Evolutionary conservation across 2,797 vertebrate species (phyloP).

Genomic region (Anabas testudineus): DNA sequence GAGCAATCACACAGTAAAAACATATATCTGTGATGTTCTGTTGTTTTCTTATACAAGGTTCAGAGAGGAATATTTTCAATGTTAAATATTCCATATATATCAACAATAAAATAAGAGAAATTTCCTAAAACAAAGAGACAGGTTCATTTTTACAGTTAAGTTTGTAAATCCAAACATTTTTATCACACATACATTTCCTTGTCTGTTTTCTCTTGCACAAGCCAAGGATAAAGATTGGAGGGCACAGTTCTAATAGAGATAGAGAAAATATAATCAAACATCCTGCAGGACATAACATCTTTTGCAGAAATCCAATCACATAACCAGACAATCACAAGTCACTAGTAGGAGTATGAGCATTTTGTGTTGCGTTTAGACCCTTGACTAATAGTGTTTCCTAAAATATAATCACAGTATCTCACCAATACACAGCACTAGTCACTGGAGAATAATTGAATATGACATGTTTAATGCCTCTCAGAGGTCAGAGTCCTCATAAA

Average conservation of each 20-base stretch:
- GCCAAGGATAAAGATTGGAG: slow-evolving; percentile 3
- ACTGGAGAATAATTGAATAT: background rate
- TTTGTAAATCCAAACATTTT: slow-evolving; percentile 16
- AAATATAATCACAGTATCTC: too few species aligned
- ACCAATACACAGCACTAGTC: background rate
- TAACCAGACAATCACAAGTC: background rate
- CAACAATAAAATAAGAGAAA: background rate
- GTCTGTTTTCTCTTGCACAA: slow-evolving; percentile 1
- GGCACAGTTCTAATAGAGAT: background rate
- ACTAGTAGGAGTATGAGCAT: too few species aligned
- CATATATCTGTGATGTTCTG: background rate
- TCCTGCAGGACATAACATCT: background rate
- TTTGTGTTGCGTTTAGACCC: too few species aligned
- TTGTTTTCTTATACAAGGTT: slow-evolving; percentile 1
- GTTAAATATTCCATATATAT: slow-evolving; percentile 14
- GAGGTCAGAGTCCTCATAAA: slow-evolving; percentile 12
- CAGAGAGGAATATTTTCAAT: background rate
- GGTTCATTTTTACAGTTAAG: background rate
- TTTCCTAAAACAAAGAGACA: slow-evolving; percentile 1
- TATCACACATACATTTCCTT: background rate
- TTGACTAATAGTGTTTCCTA: too few species aligned
- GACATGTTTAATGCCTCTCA: background rate
- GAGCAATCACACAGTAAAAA: background rate
- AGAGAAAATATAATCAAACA: slow-evolving; percentile 5
- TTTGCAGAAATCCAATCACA: background rate